phyloP scores from a whole-genome alignment of 1,140 invertebrate genomes.

The Hypothenemus hampei region DNA sequence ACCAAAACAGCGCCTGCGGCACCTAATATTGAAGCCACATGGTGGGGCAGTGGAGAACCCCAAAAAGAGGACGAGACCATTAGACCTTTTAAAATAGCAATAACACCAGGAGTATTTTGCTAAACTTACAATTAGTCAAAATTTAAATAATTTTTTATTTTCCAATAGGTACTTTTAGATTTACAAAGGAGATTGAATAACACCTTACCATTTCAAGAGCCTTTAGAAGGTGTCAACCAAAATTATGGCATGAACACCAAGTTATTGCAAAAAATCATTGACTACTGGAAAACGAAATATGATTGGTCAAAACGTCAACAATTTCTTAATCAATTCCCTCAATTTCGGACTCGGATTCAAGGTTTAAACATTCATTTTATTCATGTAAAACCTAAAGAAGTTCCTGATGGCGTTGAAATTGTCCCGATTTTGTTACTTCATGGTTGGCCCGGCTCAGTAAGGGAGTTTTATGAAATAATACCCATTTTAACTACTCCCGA shows the following conservation, averaged over 20 bases:
- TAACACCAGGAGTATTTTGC: conserved; percentile 43
- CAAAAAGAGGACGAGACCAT: conserved; percentile 45
- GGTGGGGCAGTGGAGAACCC: conserved; percentile 48
- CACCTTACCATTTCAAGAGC: conserved; percentile 51
- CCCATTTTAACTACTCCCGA: conserved; percentile 60
- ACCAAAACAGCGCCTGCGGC: too few species aligned
- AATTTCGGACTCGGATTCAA: conserved; percentile 66
- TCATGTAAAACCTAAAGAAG: conserved; percentile 57
- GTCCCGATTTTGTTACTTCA: conserved; percentile 73
- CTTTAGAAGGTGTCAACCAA: conserved; percentile 64
- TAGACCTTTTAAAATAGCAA: conserved; percentile 49
- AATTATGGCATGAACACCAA: conserved; percentile 71
- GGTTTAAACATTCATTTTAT: conserved; percentile 65
- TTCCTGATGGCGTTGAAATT: conserved; percentile 46
- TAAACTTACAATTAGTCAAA: not conserved
- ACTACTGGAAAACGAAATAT: conserved; percentile 72
- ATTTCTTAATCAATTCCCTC: conserved; percentile 65
- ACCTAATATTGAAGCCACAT: conserved; percentile 38
- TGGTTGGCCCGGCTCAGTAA: conserved; percentile 86
- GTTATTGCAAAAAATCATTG: conserved; percentile 63
- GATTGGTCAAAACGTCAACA: conserved; percentile 65
- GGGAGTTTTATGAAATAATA: conserved; percentile 81
- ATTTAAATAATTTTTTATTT: conserved; percentile 23
- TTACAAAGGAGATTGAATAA: conserved; percentile 55
- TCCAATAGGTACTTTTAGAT: conserved; percentile 58